Evolutionary conservation across 1,140 invertebrate species (phyloP).

Genomic region (Ceratina calcarata): DNA sequence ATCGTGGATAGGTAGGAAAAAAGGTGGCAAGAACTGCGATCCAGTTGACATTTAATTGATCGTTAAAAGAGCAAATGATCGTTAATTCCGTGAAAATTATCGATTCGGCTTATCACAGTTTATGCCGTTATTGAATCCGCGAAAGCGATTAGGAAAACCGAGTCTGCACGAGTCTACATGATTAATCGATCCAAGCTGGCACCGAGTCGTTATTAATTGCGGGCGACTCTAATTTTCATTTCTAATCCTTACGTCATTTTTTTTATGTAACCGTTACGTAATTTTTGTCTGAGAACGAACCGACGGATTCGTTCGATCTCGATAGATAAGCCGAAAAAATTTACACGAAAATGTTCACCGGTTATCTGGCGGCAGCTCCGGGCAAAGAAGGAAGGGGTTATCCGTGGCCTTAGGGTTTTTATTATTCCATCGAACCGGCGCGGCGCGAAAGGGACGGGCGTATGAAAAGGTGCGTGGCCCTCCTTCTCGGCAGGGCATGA

Average conservation of each 20-base stretch:
- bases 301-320: too few species aligned
- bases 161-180: neutral
- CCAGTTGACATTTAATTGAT: constrained; percentile 58
- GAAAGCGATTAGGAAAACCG: constrained; percentile 1
- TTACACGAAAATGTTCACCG: too few species aligned
- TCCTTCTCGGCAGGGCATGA: constrained; percentile 29
- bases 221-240: too few species aligned
- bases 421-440: constrained; percentile 56
- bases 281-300: too few species aligned
- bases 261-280: too few species aligned
- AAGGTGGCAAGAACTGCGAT: neutral
- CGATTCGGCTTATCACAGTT: constrained; percentile 41
- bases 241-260: too few species aligned
- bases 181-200: neutral
- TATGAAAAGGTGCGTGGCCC: constrained; percentile 57
- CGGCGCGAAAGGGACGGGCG: constrained; percentile 56
- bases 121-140: neutral
- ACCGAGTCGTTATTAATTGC: too few species aligned
- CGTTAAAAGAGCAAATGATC: constrained; percentile 60
- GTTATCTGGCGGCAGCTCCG: neutral
- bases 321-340: too few species aligned
- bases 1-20: constrained; percentile 20
- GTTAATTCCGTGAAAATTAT: constrained; percentile 58
- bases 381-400: constrained; percentile 17
- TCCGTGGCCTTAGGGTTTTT: constrained; percentile 44